Evolutionary conservation across 2,888 invertebrate species (phyloP).

Genomic region (Halictus ligatus): DNA sequence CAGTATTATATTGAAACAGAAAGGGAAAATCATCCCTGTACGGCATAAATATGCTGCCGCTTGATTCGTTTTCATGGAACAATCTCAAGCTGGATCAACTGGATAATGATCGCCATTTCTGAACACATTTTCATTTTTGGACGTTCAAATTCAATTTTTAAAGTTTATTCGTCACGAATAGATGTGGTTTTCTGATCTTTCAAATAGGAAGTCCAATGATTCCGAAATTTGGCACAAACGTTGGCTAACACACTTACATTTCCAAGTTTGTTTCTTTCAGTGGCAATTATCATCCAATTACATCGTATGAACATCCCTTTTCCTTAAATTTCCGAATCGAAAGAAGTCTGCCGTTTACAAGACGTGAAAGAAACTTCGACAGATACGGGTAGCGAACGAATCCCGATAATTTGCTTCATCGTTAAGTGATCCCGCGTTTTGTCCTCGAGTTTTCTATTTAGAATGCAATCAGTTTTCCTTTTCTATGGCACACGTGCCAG

Average conservation of each 20-base stretch:
- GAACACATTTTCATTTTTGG: not conserved
- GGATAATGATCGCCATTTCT: conserved; percentile 13
- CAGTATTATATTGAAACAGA: conserved; percentile 67
- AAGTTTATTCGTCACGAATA: not conserved
- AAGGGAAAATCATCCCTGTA: conserved; percentile 58
- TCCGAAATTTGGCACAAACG: conserved; percentile 67
- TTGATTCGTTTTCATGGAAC: conserved; percentile 39
- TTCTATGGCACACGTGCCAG: conserved; percentile 56
- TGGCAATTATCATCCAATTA: conserved; percentile 27
- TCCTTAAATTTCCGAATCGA: not conserved
- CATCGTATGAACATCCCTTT: not conserved
- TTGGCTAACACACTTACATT: conserved; percentile 37
- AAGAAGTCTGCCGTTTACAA: not conserved
- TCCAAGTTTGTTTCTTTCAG: not conserved
- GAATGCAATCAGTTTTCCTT: conserved; percentile 50
- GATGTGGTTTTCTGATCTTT: not conserved
- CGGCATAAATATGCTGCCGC: conserved; percentile 54
- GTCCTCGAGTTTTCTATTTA: conserved; percentile 13
- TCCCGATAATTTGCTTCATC: conserved; percentile 15
- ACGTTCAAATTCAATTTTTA: not conserved
- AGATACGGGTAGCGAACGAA: conserved; percentile 31
- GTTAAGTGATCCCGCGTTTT: conserved; percentile 34
- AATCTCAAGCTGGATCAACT: not conserved
- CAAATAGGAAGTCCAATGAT: conserved; percentile 26
- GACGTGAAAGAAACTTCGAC: conserved; percentile 37